phyloP scores from a whole-genome alignment of 2,797 vertebrate species.

The Chromobotia macracanthus region DNA sequence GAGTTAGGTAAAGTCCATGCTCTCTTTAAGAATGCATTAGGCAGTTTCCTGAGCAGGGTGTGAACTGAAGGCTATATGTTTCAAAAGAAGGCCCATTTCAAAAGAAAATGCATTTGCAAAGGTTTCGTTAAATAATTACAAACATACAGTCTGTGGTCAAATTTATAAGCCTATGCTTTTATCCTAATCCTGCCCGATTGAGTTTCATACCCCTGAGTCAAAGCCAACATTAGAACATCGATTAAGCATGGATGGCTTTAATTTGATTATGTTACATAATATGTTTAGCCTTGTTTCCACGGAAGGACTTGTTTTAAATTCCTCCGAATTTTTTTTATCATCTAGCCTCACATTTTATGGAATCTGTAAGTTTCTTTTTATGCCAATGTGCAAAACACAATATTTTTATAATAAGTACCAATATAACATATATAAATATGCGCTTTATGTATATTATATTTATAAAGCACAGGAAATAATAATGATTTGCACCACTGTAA shows the following conservation, averaged over 20 bases:
- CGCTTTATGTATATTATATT: no score
- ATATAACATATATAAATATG: no score
- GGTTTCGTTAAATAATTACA: conserved; percentile 51
- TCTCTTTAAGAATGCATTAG: background rate
- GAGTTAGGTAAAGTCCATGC: background rate
- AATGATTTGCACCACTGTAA: background rate
- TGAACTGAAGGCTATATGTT: conserved; percentile 32
- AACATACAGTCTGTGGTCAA: conserved; percentile 43
- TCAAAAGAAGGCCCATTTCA: conserved; percentile 7
- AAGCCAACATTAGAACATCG: conserved; percentile 55
- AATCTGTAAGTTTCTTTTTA: background rate
- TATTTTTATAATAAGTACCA: background rate
- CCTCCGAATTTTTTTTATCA: conserved; percentile 37
- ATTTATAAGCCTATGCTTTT: conserved; percentile 45
- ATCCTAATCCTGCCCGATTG: conserved; percentile 52
- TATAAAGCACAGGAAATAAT: background rate
- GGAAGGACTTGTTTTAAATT: conserved; percentile 36
- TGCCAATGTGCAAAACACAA: conserved; percentile 3
- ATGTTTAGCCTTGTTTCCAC: conserved; percentile 39
- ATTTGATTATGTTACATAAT: conserved; percentile 55
- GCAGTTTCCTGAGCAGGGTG: conserved; percentile 18
- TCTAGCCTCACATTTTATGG: conserved; percentile 23
- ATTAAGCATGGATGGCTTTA: conserved; percentile 55
- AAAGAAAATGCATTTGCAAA: conserved; percentile 37
- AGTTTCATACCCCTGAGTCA: conserved; percentile 57